Base-by-base conservation (phyloP, 2,888 invertebrate species). In the Dexiosoma caninum region DNA sequence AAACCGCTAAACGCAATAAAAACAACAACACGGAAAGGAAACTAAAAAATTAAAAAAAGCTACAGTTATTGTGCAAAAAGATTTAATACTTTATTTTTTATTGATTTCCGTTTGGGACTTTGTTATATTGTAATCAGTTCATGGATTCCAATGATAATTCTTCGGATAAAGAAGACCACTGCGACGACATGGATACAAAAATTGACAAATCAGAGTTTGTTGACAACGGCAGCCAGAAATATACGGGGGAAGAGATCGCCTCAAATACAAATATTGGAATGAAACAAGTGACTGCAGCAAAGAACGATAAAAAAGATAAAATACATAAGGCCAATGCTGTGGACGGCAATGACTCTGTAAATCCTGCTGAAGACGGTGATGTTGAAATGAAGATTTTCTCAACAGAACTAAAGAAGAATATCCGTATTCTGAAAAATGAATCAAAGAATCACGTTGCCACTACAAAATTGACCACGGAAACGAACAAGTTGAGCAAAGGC, bases 1-100 rank as follows among this genome's bases (percentile, higher is more conserved):
- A 77, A 77, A 72, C 80, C 77, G 81, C 81, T 81, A 81, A 81
- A 62, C 64, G 42, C 32, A 64, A 60, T 53, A 55, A 7, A 57
- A 74, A 64, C 69, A 64, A 70, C 32, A 53, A 49, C 42, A 40
- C 21, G 40, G 23, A 64, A 14, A 21, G n/a, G 35, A 53, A 76
- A 46, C 40, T 55, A 49, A 44, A 67, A 40, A 76, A 75, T 74
- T 64, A 40, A 57, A 55, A 55, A 51, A 67, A 62, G 55, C 30
- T 49, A 32, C 21, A 30, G 2, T 70, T 64, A 8, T 49, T 71
- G 57, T 12, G 16, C 40, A 16, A 59, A 40, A 71, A 64, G 51
- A 71, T 71, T 21, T 44, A 46, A 40, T 51, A 27, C 27, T 7
- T 23, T 21, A 12, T 5, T n/a, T n/a, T n/a, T n/a, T 16, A 16